Conservation (phyloP, 2,797 vertebrate genomes). For the Xenops minutus region DNA sequence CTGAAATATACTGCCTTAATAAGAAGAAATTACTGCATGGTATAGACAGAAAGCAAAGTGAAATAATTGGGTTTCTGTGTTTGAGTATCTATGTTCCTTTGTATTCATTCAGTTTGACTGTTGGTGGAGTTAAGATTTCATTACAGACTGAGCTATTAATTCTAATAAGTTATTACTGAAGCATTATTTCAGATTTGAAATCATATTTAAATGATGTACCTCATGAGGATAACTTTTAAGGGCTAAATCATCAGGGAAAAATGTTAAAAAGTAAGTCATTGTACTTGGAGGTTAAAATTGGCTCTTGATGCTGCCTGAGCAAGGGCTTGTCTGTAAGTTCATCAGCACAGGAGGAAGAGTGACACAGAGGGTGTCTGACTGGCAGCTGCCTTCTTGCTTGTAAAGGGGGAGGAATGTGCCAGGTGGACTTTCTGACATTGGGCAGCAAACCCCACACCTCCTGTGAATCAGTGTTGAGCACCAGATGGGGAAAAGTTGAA, state of each 20-base stretch:
- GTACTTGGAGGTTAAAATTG: neutral
- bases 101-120: neutral
- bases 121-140: neutral
- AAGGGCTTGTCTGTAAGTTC: neutral
- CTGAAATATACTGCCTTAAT: conserved; percentile 8
- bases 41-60: neutral
- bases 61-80: neutral
- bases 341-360: neutral
- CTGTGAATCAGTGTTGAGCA: rapidly evolving
- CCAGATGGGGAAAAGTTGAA: neutral
- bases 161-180: neutral
- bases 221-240: neutral
- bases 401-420: neutral
- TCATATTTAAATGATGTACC: neutral
- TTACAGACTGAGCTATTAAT: neutral
- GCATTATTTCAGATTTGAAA: conserved; percentile 20
- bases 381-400: neutral
- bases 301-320: neutral
- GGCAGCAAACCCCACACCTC: neutral
- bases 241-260: neutral
- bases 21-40: neutral
- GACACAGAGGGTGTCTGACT: neutral
- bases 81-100: neutral
- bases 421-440: neutral
- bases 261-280: neutral